Conservation (phyloP, 2,113 vertebrate species). For the Macrotus californicus region DNA sequence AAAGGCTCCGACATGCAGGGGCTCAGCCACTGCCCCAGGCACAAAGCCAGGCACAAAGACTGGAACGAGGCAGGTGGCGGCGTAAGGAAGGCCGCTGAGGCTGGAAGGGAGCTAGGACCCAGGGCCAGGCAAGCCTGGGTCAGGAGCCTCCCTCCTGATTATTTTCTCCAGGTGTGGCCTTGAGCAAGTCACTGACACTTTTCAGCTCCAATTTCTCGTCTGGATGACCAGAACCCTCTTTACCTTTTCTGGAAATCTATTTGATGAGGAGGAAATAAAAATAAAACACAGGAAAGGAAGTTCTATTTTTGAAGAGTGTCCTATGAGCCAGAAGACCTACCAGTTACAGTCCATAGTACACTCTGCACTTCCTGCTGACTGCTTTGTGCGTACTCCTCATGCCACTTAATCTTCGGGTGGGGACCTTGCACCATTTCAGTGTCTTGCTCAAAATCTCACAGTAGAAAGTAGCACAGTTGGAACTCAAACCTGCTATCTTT, state of each 20-base stretch:
- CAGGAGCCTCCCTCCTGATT: background rate
- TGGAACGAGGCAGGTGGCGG: background rate
- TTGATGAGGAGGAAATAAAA: background rate
- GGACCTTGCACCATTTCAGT: background rate
- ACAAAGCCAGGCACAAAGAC: background rate
- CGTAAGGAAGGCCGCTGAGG: background rate
- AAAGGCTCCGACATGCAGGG: background rate
- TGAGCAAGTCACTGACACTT: background rate
- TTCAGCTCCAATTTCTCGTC: background rate
- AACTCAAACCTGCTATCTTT: background rate
- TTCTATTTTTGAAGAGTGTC: background rate
- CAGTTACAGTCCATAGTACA: accelerated
- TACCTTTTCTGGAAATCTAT: background rate
- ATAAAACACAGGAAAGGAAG: background rate
- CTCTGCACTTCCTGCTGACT: accelerated
- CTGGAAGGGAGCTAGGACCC: background rate
- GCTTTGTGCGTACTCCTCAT: background rate
- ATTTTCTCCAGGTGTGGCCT: background rate
- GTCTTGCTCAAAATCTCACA: background rate
- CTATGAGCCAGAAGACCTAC: background rate
- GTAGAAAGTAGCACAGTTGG: background rate
- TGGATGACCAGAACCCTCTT: background rate
- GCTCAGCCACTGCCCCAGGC: background rate
- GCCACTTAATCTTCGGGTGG: background rate
- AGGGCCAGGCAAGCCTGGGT: background rate